Evolutionary conservation across 2,113 vertebrate genomes (phyloP), one percentile per base, ranked within the genome.

Genomic region (Aviceda subcristata): DNA sequence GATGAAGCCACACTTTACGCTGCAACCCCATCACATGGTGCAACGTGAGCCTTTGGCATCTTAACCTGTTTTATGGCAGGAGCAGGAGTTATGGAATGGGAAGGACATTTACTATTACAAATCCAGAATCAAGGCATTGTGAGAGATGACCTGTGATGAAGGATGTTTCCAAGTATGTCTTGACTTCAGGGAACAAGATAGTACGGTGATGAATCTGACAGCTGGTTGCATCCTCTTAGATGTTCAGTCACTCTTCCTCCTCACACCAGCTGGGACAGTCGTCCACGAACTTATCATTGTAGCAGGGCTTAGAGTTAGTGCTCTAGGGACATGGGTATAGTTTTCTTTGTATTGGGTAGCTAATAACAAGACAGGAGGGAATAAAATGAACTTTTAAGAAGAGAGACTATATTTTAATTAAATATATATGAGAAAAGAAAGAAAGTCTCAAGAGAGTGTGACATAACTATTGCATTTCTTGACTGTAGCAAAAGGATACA

Each of bases 11-110:
- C 4, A 3, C 36, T 23, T 76, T 2, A 11, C 1, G 3, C 59
- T 68, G 51, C 51, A 64, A 17, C 32, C 18, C 21, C 41, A 15
- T 29, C 1, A 2, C 32, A 3, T 0, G 0, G 12, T 39, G 57
- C 23, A 30, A 41, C 21, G 2, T 4, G 57, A 64, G 17, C 1
- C 36, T 51, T 30, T 12, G 30, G 50, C 34, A 32, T 27, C 69
- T 59, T 68, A 21, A 9, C 27, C 3, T 22, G 41, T 17, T 66
- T 60, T 29, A 5, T 23, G 60, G 23, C 22, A 90, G 48, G 27
- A 75, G 9, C 22, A 50, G 48, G 45, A 46, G 38, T 34, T 68
- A 22, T 0, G 2, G 48, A 29, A 14, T 7, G 16, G 67, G 57
- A 62, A 73, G 57, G 7, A 13, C 0, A 0, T 15, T 23, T 57